These are phyloP conservation scores for Salvelinus fontinalis DNA, from an alignment of 2,113 vertebrate species.

Conservation along the genomic window DNA sequence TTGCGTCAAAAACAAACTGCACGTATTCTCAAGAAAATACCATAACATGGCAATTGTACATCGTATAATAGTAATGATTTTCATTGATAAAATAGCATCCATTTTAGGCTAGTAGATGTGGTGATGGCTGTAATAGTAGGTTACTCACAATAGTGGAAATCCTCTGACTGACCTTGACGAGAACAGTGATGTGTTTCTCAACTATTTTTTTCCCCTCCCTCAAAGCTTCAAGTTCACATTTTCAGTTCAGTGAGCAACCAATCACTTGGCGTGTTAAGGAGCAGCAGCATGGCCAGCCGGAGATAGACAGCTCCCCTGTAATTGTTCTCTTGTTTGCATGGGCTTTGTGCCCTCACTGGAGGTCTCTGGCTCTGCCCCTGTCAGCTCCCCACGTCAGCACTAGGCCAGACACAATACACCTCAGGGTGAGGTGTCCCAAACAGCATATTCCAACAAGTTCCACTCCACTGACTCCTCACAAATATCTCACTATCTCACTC, in stretches of 20 bases:
- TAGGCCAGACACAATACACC: conserved; percentile 44
- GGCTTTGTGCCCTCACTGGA: conserved; percentile 52
- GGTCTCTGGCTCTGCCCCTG: conserved; percentile 28
- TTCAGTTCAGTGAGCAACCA: conserved; percentile 54
- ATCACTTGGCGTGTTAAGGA: conserved; percentile 63
- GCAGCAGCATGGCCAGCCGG: conserved; percentile 36
- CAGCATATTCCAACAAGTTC: conserved; percentile 40
- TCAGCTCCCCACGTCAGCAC: conserved; percentile 25
- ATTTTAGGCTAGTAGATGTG: no score
- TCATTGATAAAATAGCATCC: not conserved
- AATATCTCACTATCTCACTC: conserved; percentile 37
- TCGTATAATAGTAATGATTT: no score
- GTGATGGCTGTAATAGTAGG: not conserved
- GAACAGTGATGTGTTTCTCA: conserved; percentile 48
- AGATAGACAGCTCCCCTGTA: conserved; percentile 53
- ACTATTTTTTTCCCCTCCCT: conserved; percentile 28
- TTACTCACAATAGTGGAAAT: not conserved
- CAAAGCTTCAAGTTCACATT: conserved; percentile 50
- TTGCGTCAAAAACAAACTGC: not conserved
- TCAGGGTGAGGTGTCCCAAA: conserved; percentile 26
- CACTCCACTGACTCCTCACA: conserved; percentile 41
- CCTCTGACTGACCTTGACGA: conserved; percentile 45
- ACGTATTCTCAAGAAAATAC: not conserved
- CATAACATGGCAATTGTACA: not conserved
- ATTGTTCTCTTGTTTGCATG: conserved; percentile 54